phyloP scores from a whole-genome alignment of 2,113 vertebrate genomes.

The Gavialis gangeticus region DNA sequence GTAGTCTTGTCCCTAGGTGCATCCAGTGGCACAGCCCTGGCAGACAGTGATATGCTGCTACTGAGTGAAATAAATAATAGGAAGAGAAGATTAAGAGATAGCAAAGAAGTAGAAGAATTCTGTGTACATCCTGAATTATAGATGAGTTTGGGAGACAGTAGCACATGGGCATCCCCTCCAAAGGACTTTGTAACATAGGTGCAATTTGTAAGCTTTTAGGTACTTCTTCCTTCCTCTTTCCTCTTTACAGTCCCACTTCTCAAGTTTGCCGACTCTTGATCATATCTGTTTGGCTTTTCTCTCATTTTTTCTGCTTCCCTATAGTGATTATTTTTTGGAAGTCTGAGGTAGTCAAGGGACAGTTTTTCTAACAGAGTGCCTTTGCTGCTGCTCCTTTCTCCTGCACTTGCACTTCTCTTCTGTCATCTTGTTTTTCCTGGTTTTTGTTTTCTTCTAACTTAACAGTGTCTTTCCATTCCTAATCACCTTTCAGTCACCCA shows the following conservation, averaged over 20 bases:
- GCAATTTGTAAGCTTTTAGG: not conserved
- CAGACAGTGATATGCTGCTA: not conserved
- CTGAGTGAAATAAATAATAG: not conserved
- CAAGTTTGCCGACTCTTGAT: not conserved
- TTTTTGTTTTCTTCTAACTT: constrained; percentile 9
- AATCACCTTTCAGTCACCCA: not conserved
- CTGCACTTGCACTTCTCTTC: not conserved
- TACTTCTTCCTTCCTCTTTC: not conserved
- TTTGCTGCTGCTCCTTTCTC: not conserved
- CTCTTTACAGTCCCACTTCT: not conserved
- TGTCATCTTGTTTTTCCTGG: constrained; percentile 8
- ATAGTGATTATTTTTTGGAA: not conserved
- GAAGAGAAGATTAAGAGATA: rapidly evolving
- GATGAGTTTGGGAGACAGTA: not conserved
- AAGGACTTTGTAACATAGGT: not conserved
- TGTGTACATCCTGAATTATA: not conserved
- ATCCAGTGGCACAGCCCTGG: not conserved
- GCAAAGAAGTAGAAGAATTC: not conserved
- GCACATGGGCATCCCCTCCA: not conserved
- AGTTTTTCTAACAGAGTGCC: not conserved
- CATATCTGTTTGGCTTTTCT: not conserved
- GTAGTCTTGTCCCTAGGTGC: not conserved
- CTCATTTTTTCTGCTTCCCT: not conserved
- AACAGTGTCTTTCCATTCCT: constrained; percentile 3
- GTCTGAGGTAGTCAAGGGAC: constrained; percentile 13